Base-by-base conservation (phyloP, 1,140 invertebrate species). In the Drosophila pseudoananassae region DNA sequence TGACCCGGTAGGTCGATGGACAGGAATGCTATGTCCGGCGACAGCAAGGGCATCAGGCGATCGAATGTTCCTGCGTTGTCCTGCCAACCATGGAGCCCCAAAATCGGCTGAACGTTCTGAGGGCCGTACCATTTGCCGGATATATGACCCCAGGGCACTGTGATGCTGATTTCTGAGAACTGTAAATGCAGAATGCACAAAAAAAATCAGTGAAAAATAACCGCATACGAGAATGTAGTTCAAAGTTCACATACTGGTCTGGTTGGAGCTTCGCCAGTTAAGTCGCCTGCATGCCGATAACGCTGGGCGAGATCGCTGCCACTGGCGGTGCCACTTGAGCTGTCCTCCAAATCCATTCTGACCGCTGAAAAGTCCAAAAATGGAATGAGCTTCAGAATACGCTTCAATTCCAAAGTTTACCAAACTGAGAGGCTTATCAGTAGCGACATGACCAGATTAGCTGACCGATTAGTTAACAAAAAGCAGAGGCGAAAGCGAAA, bases 141-240 rank as follows among this genome's bases (percentile, higher is more conserved):
- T 20, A 97, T 93, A 63, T 95, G 93, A 7, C 96, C 96, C 96
- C 95, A 97, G 14, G 96, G 96, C 9, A 96, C 94, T 8, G 95
- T 94, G 77, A 97, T 96, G 77, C 94, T 91, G 43, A 97, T 92
- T 91, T 97, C 96, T 55, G 94, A 92, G 36, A 95, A 91, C 90
- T 91, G 47, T 10, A 46, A 46, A 10, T 23, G 43, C 17, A 20
- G 17, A 9, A 45, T 17, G 15, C 15, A 9, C 1, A 20, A 17
- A 46, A 23, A 17, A 46, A 23, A n/a, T 43, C n/a, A 43, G 14
- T 43, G 15, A 8, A 17, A 43, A 43, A 17, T 15, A 3, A 5
- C 4, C 5, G 25, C 4, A 27, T 43, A 15, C 14, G 3, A 15
- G 3, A 5, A 43, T 7, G 17, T 4, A 20, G 71, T 20, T 65